Percentiles rank a stretch among this genome's conserved stretches.
Conservation (phyloP, 2,113 vertebrate genomes). For the Oceanites oceanicus region DNA sequence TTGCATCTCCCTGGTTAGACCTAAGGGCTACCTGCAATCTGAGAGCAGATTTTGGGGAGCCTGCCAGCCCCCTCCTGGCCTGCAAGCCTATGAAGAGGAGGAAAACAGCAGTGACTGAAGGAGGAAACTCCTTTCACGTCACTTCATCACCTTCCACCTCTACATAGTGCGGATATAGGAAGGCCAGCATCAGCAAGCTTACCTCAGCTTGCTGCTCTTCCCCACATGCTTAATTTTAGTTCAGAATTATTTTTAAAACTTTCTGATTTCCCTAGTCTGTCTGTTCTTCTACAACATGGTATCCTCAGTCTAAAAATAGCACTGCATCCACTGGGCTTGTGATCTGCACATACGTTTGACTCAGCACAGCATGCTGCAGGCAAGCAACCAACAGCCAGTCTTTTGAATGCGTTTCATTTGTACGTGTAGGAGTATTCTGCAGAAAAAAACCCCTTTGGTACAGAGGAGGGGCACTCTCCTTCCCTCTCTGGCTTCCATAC, state of each 20-base stretch:
- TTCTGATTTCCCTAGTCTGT: background rate
- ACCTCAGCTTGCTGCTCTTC: background rate
- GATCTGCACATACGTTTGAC: constrained; percentile 62
- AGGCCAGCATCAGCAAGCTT: background rate
- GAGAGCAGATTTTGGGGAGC: background rate
- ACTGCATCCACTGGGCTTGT: constrained; percentile 44
- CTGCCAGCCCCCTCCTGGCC: background rate
- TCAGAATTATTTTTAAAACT: constrained; percentile 34
- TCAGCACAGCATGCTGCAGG: constrained; percentile 58
- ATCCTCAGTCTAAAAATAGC: constrained; percentile 53
- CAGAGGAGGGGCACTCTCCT: background rate
- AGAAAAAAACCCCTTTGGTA: background rate
- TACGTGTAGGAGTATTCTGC: constrained; percentile 28
- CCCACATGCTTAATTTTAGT: background rate
- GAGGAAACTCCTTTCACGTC: background rate
- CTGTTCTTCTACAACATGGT: constrained; percentile 15
- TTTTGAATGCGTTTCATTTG: background rate
- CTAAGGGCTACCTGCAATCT: background rate
- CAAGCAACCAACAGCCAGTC: constrained; percentile 33
- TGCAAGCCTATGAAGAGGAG: background rate
- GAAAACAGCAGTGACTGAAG: background rate
- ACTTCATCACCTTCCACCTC: background rate
- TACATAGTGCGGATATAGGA: background rate
- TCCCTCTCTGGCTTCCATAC: background rate
- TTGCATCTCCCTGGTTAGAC: background rate